These are phyloP conservation scores for Oncopeltus fasciatus DNA, from an alignment of 1,140 invertebrate genomes.

Conservation along the genomic window DNA sequence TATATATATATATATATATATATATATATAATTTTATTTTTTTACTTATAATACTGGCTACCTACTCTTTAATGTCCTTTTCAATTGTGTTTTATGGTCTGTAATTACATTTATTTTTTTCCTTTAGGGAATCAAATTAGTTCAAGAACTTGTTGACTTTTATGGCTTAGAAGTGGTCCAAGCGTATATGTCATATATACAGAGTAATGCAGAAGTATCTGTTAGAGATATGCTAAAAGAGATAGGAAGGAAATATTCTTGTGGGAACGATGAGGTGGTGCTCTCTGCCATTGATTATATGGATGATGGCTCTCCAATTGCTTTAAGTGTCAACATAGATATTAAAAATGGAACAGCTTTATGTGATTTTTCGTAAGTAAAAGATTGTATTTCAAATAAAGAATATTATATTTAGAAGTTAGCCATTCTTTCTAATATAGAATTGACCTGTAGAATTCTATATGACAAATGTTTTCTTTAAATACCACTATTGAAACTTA, in stretches of 20 bases:
- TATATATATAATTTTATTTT: no score
- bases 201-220: slow-evolving; percentile 84
- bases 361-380: slow-evolving; percentile 71
- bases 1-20: no score
- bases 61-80: no score
- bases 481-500: no score
- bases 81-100: no score
- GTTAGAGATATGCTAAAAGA: slow-evolving; percentile 82
- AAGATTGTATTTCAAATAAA: no score
- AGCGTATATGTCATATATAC: slow-evolving; percentile 93
- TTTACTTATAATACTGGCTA: no score
- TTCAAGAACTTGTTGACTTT: slow-evolving; percentile 75
- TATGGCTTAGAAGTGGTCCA: slow-evolving; percentile 89
- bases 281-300: slow-evolving; percentile 69
- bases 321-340: slow-evolving; percentile 66
- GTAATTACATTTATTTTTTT: neutral
- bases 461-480: no score
- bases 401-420: no score
- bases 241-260: slow-evolving; percentile 37
- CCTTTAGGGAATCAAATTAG: slow-evolving; percentile 69
- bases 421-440: no score
- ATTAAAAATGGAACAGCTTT: slow-evolving; percentile 61
- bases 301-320: slow-evolving; percentile 88
- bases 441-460: no score
- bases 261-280: slow-evolving; percentile 38